Conservation (phyloP, 2,113 vertebrate genomes). For the Hiodon tergisus region DNA sequence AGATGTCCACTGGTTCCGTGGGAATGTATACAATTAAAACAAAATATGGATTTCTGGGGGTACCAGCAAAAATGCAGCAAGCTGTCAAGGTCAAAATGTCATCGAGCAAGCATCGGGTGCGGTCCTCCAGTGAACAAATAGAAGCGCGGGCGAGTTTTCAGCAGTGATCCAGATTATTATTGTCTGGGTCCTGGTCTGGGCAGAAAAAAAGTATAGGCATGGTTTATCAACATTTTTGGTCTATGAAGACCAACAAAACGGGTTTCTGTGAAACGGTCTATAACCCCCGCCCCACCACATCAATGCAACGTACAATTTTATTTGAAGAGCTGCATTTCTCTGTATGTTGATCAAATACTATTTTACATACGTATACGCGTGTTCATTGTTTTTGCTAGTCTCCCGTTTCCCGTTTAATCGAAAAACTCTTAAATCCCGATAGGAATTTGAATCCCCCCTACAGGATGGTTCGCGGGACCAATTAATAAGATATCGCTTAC, state of each 20-base stretch:
- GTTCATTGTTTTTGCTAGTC: too few relatives aligned
- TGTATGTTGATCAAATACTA: too few relatives aligned
- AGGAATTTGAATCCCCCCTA: too few relatives aligned
- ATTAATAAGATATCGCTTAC: too few relatives aligned
- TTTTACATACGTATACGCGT: too few relatives aligned
- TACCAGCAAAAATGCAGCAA: constrained; percentile 54
- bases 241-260: background rate
- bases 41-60: constrained; percentile 66
- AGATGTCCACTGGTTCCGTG: constrained; percentile 63
- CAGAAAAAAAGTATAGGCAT: background rate
- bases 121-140: constrained; percentile 19
- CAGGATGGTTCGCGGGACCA: too few relatives aligned
- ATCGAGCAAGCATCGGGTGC: constrained; percentile 34
- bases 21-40: constrained; percentile 67
- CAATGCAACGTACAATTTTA: background rate
- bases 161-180: constrained; percentile 16
- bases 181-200: constrained; percentile 4
- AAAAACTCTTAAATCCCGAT: too few relatives aligned
- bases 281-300: background rate
- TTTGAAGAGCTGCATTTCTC: background rate
- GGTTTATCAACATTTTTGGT: background rate
- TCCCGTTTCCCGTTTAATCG: too few relatives aligned
- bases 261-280: background rate
- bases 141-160: constrained; percentile 11
- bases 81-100: constrained; percentile 68